Conservation (phyloP, 2,888 invertebrate genomes). For the Sminthurides aquaticus region DNA sequence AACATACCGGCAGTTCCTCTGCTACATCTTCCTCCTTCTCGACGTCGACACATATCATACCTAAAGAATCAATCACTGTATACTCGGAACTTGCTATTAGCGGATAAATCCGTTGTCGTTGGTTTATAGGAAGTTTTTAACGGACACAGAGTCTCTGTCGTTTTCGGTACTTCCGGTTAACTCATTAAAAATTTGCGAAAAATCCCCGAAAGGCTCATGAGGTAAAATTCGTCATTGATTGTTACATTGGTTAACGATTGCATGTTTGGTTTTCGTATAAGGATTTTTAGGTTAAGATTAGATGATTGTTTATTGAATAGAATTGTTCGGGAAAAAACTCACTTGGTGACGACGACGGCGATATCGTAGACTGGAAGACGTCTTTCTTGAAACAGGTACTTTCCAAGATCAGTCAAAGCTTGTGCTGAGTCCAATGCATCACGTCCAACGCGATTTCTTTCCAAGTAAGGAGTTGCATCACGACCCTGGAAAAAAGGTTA, state of each 20-base stretch:
- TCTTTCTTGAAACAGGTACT: slow-evolving; percentile 89
- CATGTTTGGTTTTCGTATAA: too few species aligned
- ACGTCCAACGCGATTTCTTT: slow-evolving; percentile 83
- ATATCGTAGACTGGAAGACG: slow-evolving; percentile 91
- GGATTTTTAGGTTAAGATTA: too few species aligned
- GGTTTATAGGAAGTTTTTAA: too few species aligned
- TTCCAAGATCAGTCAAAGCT: slow-evolving; percentile 91
- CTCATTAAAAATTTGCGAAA: too few species aligned
- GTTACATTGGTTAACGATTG: too few species aligned
- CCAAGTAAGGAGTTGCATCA: slow-evolving; percentile 89
- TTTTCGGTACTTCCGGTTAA: too few species aligned
- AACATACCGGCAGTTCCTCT: slow-evolving; percentile 95
- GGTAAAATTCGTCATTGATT: too few species aligned
- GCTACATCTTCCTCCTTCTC: slow-evolving; percentile 93
- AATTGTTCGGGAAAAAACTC: slow-evolving; percentile 55
- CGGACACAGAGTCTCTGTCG: too few species aligned
- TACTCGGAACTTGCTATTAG: not conserved
- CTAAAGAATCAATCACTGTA: slow-evolving; percentile 54
- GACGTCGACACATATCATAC: slow-evolving; percentile 95
- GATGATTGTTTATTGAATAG: too few species aligned
- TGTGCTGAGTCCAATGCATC: slow-evolving; percentile 93
- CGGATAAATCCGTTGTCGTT: too few species aligned
- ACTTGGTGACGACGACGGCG: slow-evolving; percentile 93
- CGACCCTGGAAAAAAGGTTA: slow-evolving; percentile 69
- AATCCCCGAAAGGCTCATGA: too few species aligned